Evolutionary conservation across 2,888 invertebrate genomes (phyloP), one percentile per base, ranked within the genome.

Genomic region (Eupithecia dodoneata): DNA sequence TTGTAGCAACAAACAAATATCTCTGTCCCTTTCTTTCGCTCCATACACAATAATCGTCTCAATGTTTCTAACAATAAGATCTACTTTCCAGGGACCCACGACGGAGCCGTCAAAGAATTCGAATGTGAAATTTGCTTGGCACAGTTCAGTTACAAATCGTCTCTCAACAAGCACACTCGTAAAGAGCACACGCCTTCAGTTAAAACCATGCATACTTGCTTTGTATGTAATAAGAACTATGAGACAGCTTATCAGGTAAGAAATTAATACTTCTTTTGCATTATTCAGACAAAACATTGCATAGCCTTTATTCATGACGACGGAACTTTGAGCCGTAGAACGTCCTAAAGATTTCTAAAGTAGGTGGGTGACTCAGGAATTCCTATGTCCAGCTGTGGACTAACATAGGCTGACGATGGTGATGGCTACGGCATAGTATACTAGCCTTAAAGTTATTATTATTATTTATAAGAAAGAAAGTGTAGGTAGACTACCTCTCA

Each of bases 71-170:
- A 63, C 4, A 63, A 18, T 63, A 63, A 63, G 63, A 63, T 63
- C 63, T 18, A 63, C 67, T 77, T 45, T 67, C 0, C 81, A 94
- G 94, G 90, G 0, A 89, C 87, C 0, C 95, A 95, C 88, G 88
- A 92, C 81, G 85, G 90, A 10, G 82, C 88, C 0, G 87, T 93
- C 2, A 90, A 92, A 0, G 86, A 86, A 0, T 91, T 93, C 87
- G 75, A 69, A 63, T 95, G 94, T 81, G 63, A 66, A 3, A 84
- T 88, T 65, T 95, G 95, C 85, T 87, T 87, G 0, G 82, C 72
- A 45, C 83, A 87, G 49, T 95, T 94, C 89, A 86, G 92, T 66
- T 95, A 94, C 88, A 89, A 89, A 63, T 94, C 94, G 0, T 89
- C 94, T 15, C 89, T 94, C 41, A 94, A 90, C 89, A 94, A 93